phyloP scores from a whole-genome alignment of 2,113 vertebrate genomes.

The Aleadryas rufinucha region DNA sequence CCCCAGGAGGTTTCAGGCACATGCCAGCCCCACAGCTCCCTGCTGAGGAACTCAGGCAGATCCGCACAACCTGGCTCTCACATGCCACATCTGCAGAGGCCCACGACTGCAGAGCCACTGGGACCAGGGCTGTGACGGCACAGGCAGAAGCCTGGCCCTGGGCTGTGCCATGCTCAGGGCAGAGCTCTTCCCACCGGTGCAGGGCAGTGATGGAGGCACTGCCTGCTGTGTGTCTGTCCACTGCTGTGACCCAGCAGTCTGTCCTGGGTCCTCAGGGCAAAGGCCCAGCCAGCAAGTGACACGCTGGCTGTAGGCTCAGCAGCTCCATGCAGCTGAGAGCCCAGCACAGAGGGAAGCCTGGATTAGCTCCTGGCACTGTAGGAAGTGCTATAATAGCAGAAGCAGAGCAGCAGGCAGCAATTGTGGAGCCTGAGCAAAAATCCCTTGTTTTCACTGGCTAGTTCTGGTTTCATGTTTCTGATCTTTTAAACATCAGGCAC shows the following conservation, averaged over 20 bases:
- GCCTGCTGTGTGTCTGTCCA: not conserved
- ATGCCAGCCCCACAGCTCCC: not conserved
- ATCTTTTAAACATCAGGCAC: conserved; percentile 64
- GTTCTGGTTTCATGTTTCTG: conserved; percentile 69
- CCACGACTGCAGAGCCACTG: fast-evolving
- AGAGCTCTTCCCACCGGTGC: fast-evolving
- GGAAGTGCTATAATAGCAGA: conserved; percentile 57
- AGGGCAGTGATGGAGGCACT: not conserved
- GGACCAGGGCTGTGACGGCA: no score
- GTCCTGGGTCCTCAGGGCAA: not conserved
- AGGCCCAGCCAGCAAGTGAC: not conserved
- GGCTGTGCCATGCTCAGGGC: not conserved
- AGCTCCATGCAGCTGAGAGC: conserved; percentile 4
- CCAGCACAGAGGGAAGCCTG: conserved; percentile 48
- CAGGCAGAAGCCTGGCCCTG: not conserved
- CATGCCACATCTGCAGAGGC: not conserved
- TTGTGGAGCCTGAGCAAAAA: conserved; percentile 60
- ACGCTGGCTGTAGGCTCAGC: not conserved
- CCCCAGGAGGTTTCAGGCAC: not conserved
- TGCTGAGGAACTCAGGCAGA: not conserved
- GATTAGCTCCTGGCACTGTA: conserved; percentile 53
- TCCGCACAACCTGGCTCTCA: not conserved
- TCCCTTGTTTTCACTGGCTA: conserved; percentile 64
- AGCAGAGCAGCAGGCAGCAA: conserved; percentile 67
- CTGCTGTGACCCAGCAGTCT: fast-evolving